Evolutionary conservation across 1,140 invertebrate species (phyloP).

Genomic region (Drosophila mauritiana): DNA sequence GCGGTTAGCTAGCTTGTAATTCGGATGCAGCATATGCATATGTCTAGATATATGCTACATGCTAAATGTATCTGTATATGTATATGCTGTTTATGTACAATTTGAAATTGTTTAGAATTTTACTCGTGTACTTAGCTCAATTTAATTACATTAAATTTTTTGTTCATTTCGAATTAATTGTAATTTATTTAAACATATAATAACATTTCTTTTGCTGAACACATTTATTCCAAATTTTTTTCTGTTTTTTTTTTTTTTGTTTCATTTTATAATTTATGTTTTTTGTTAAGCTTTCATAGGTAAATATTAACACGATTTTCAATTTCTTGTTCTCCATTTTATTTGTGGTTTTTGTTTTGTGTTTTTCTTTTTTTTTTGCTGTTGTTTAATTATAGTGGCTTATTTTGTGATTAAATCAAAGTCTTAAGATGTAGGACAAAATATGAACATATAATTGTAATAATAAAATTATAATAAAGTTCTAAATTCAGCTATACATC

Average conservation of each 20-base stretch:
- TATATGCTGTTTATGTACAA: constrained; percentile 65
- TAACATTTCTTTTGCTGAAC: constrained; percentile 81
- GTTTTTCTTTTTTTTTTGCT: constrained; percentile 19
- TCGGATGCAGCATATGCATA: constrained; percentile 48
- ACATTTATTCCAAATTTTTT: constrained; percentile 84
- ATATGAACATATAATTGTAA: constrained; percentile 30
- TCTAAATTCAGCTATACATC: constrained; percentile 39
- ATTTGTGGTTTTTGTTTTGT: constrained; percentile 16
- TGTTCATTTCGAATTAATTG: constrained; percentile 51
- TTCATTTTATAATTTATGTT: constrained; percentile 27
- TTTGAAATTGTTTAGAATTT: constrained; percentile 68
- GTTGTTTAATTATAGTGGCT: constrained; percentile 49
- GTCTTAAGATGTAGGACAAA: constrained; percentile 47
- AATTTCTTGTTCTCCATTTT: constrained; percentile 31
- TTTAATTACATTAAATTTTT: constrained; percentile 72
- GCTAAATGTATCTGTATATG: constrained; percentile 10
- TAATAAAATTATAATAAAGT: constrained; percentile 24
- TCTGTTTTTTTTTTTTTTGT: constrained; percentile 30
- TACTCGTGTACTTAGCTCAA: constrained; percentile 54
- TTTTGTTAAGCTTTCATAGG: constrained; percentile 41
- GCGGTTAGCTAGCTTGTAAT: constrained; percentile 39
- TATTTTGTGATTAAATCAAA: constrained; percentile 51
- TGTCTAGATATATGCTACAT: constrained; percentile 28
- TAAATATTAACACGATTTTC: constrained; percentile 51
- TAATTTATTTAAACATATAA: constrained; percentile 81